A percentile compares a stretch with the other conserved stretches of the same genome.
Conservation (phyloP, 2,113 vertebrate species). For the Hypanus sabinus region DNA sequence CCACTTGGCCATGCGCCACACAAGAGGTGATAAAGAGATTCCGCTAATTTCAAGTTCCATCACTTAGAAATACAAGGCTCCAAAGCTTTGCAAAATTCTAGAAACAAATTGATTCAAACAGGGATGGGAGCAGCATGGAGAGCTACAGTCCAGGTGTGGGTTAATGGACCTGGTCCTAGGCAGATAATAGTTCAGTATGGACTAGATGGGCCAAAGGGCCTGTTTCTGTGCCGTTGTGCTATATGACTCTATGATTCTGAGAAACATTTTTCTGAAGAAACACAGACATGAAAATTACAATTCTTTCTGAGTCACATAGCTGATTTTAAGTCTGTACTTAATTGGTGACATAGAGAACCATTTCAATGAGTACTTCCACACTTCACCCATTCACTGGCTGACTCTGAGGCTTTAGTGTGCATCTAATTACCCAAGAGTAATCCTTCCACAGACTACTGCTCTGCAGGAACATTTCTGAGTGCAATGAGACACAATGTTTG, state of each 20-base stretch:
- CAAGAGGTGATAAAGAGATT: not conserved
- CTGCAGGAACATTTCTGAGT: not conserved
- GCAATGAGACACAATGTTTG: not conserved
- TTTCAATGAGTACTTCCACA: not conserved
- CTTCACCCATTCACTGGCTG: not conserved
- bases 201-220: too few relatives aligned
- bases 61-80: not conserved
- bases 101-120: not conserved
- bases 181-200: too few relatives aligned
- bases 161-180: too few relatives aligned
- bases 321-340: not conserved
- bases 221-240: too few relatives aligned
- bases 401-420: not conserved
- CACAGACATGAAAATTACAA: not conserved
- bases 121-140: too few relatives aligned
- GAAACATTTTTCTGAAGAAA: not conserved
- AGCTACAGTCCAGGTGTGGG: too few relatives aligned
- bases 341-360: not conserved
- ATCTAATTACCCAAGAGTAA: not conserved
- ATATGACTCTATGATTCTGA: not conserved
- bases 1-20: too few relatives aligned
- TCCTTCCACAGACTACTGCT: not conserved
- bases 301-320: not conserved
- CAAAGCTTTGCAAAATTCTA: not conserved
- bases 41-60: not conserved